Evolutionary conservation across 2,888 invertebrate species (phyloP).

Genomic region (Thymelicus lineola): DNA sequence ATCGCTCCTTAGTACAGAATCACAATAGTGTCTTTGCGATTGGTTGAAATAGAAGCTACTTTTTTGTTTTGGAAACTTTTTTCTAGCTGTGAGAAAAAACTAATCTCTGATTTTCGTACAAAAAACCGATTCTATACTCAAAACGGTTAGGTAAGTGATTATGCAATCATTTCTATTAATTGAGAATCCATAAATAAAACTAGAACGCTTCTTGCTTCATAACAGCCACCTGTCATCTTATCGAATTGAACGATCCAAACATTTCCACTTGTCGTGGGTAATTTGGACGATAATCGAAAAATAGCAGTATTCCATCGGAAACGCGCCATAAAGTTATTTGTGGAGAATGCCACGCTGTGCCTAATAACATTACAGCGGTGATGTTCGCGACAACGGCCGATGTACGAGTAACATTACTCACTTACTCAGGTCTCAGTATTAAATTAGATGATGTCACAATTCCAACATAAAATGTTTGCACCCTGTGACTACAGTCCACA

Average conservation of each 20-base stretch:
- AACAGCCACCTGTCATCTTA: neutral
- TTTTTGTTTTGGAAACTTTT: too few species aligned
- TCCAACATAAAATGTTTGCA: neutral
- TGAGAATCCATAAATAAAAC: too few species aligned
- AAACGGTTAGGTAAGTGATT: too few species aligned
- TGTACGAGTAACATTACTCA: conserved; percentile 8
- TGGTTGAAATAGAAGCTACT: too few species aligned
- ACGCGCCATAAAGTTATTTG: conserved; percentile 30
- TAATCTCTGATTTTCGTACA: too few species aligned
- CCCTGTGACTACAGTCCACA: neutral
- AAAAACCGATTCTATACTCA: too few species aligned
- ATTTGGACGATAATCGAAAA: conserved; percentile 24
- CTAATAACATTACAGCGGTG: conserved; percentile 11
- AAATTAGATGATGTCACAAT: conserved; percentile 2
- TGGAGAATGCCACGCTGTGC: conserved; percentile 27
- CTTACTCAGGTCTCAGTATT: too few species aligned
- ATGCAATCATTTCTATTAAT: too few species aligned
- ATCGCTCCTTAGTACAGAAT: too few species aligned
- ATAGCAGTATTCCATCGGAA: conserved; percentile 15
- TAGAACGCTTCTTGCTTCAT: too few species aligned
- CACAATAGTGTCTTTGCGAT: too few species aligned
- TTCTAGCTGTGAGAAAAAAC: too few species aligned
- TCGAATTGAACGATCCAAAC: neutral
- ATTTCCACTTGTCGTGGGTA: conserved; percentile 2
- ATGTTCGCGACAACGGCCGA: neutral